Conservation (phyloP, 2,888 invertebrate genomes). For the Eumerus sabulonum region DNA sequence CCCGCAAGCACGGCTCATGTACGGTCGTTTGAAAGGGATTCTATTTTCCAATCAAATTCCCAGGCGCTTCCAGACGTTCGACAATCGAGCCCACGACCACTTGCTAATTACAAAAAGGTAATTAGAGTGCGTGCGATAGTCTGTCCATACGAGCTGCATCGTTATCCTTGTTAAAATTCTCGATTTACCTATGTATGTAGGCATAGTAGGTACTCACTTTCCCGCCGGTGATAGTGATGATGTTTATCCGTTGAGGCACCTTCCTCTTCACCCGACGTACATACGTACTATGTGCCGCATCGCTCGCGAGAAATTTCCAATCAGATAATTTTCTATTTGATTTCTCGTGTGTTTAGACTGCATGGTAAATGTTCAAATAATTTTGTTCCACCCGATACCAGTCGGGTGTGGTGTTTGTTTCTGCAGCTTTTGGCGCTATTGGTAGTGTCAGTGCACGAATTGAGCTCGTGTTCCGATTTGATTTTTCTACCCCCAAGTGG, state of each 20-base stretch:
- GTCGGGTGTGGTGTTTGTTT: no score
- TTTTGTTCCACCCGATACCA: conserved; percentile 13
- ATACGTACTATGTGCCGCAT: conserved; percentile 3
- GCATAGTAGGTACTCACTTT: not conserved
- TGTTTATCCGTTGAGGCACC: conserved; percentile 23
- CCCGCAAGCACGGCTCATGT: conserved; percentile 27
- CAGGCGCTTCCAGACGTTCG: not conserved
- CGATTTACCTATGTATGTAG: not conserved
- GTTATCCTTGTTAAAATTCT: conserved; percentile 31
- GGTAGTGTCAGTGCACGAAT: not conserved
- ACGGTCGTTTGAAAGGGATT: conserved; percentile 26
- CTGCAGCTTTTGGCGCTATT: no score
- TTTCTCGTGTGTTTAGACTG: conserved; percentile 55
- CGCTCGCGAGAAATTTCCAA: conserved; percentile 51
- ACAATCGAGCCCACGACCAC: not conserved
- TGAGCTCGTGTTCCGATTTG: not conserved
- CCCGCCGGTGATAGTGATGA: conserved; percentile 38
- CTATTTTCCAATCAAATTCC: conserved; percentile 46
- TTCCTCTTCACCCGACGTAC: not conserved
- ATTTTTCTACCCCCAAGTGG: not conserved
- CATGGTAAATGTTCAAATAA: conserved; percentile 42
- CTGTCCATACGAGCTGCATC: not conserved
- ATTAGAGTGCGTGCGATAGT: conserved; percentile 44
- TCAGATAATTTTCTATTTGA: conserved; percentile 65
- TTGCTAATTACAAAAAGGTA: conserved; percentile 62